Conservation (phyloP, 1,140 invertebrate species). For the Trichomalopsis sarcophagae region DNA sequence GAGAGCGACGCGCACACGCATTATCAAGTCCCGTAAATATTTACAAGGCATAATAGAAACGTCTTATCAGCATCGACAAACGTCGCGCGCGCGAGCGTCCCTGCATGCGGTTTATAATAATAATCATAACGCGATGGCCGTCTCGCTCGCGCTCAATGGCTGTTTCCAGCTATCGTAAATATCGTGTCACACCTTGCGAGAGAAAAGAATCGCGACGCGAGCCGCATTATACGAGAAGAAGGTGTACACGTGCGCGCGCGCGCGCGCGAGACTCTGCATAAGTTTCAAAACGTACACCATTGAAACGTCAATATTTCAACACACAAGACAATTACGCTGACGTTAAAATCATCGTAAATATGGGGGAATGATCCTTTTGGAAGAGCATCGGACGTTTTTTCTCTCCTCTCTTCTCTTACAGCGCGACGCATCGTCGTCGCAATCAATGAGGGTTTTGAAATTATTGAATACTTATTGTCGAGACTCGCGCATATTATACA, state of each 20-base stretch:
- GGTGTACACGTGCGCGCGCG: neutral
- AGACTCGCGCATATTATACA: neutral
- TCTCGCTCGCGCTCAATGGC: neutral
- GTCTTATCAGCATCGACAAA: constrained; percentile 22
- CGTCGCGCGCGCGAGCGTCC: constrained; percentile 5
- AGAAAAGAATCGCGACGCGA: constrained; percentile 2
- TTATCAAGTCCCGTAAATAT: constrained; percentile 5
- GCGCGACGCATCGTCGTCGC: too few relatives aligned
- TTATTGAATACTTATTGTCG: neutral
- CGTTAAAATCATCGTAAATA: constrained; percentile 34
- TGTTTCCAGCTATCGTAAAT: constrained; percentile 38
- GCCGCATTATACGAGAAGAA: neutral
- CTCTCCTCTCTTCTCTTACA: neutral
- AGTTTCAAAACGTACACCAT: constrained; percentile 22
- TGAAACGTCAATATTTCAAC: constrained; percentile 31
- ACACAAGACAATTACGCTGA: constrained; percentile 24
- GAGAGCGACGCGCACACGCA: neutral
- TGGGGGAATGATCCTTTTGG: constrained; percentile 1
- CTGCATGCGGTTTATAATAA: constrained; percentile 39
- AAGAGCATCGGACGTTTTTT: constrained; percentile 7
- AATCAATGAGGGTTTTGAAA: neutral
- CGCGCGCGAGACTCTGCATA: constrained; percentile 8
- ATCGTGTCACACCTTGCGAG: constrained; percentile 19
- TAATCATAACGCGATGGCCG: neutral
- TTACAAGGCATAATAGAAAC: constrained; percentile 17